Percentiles rank a stretch among this genome's conserved stretches.
Conservation (phyloP, 2,888 invertebrate species). For the Holacanthella duospinosa region DNA sequence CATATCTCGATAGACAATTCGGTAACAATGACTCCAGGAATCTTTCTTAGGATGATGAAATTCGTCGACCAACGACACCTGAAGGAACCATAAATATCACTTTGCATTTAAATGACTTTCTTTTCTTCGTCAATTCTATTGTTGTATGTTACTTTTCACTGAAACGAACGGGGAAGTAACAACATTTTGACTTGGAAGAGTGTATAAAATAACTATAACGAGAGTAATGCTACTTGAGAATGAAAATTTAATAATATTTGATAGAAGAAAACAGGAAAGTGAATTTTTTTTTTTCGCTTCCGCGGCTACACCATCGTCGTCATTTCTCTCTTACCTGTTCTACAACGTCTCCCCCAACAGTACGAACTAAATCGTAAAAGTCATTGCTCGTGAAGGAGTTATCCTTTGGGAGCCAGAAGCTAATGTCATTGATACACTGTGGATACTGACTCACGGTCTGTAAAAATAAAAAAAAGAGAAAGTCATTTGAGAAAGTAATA, state of each 20-base stretch:
- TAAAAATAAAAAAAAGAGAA: conserved; percentile 4
- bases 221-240: too few species aligned
- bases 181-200: background rate
- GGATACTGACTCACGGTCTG: conserved; percentile 72
- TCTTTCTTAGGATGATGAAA: conserved; percentile 75
- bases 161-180: background rate
- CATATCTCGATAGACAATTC: conserved; percentile 85
- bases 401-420: conserved; percentile 83
- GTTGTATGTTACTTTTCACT: background rate
- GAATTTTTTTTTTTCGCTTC: background rate
- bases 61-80: conserved; percentile 72
- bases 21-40: conserved; percentile 75
- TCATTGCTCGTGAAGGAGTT: conserved; percentile 62
- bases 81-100: conserved; percentile 34
- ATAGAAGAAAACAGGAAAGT: background rate
- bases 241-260: background rate
- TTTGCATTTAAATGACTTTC: conserved; percentile 12
- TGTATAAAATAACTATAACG: background rate
- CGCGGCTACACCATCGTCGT: background rate
- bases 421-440: conserved; percentile 79
- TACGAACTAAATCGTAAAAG: conserved; percentile 84
- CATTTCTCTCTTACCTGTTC: conserved; percentile 59
- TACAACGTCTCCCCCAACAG: conserved; percentile 78
- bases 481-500: background rate
- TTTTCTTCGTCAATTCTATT: background rate